Evolutionary conservation across 2,888 invertebrate species (phyloP).

Genomic region (Erebia ligea): DNA sequence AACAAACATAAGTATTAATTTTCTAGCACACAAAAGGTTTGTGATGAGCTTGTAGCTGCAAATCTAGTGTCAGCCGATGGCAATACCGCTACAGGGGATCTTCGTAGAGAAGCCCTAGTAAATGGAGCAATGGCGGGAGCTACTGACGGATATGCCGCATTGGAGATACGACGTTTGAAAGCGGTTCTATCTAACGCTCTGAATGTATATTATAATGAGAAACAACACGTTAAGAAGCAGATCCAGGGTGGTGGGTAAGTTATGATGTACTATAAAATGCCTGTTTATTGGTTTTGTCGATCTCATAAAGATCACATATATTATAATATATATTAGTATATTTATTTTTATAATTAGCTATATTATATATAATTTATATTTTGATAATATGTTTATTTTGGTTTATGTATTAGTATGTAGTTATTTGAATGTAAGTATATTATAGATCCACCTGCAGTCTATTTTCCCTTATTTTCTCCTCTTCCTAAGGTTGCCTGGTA

Average conservation of each 20-base stretch:
- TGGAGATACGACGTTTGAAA: conserved; percentile 90
- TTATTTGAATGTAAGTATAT: no score
- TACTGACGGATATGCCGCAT: conserved; percentile 86
- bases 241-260: conserved; percentile 92
- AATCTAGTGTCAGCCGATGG: conserved; percentile 70
- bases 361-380: no score
- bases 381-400: no score
- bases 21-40: conserved; percentile 72
- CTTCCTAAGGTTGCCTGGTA: no score
- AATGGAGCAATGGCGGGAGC: conserved; percentile 74
- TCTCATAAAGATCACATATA: no score
- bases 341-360: no score
- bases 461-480: no score
- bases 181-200: conserved; percentile 90
- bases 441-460: no score
- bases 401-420: no score
- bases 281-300: neutral
- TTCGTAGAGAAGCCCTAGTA: conserved; percentile 71
- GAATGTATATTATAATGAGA: conserved; percentile 94
- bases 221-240: conserved; percentile 97
- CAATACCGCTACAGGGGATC: conserved; percentile 64
- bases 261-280: neutral
- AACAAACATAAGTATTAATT: no score
- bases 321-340: no score
- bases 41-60: conserved; percentile 70